phyloP scores from a whole-genome alignment of 1,140 invertebrate genomes.

The Eupristina koningsbergeri region DNA sequence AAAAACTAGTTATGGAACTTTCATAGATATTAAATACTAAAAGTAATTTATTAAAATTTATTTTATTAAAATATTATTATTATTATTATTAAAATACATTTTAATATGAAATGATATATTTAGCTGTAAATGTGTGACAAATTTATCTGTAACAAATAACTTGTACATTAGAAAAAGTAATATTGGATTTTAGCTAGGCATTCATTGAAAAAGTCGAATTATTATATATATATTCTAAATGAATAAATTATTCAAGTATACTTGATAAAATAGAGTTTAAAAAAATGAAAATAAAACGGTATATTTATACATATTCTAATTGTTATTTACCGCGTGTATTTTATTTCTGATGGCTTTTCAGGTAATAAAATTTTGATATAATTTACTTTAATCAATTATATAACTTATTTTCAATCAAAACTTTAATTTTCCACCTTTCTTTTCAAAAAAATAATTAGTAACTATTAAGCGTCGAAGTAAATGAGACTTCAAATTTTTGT shows the following conservation, averaged over 20 bases:
- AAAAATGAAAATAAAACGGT: neutral
- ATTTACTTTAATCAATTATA: no score
- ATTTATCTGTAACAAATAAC: no score
- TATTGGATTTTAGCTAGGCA: neutral
- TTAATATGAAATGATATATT: no score
- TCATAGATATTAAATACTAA: neutral
- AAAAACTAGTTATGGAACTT: neutral
- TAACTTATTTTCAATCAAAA: slow-evolving; percentile 8
- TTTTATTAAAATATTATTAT: no score
- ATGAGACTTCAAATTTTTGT: no score
- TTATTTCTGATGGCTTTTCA: slow-evolving; percentile 9
- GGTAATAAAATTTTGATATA: slow-evolving; percentile 2
- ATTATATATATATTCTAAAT: no score
- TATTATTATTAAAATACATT: no score
- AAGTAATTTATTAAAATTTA: neutral
- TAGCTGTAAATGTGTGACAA: no score
- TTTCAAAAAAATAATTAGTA: neutral
- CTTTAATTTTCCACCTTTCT: neutral
- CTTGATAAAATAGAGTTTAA: neutral
- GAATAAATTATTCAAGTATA: neutral
- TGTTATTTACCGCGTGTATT: neutral
- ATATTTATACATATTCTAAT: neutral
- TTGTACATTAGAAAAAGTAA: no score
- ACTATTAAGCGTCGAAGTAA: neutral
- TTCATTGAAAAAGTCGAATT: neutral